A percentile compares a stretch with the other conserved stretches of the same genome.
These are phyloP conservation scores for Anoura caudifer DNA, from an alignment of 2,113 vertebrate genomes.

Conservation along the genomic window DNA sequence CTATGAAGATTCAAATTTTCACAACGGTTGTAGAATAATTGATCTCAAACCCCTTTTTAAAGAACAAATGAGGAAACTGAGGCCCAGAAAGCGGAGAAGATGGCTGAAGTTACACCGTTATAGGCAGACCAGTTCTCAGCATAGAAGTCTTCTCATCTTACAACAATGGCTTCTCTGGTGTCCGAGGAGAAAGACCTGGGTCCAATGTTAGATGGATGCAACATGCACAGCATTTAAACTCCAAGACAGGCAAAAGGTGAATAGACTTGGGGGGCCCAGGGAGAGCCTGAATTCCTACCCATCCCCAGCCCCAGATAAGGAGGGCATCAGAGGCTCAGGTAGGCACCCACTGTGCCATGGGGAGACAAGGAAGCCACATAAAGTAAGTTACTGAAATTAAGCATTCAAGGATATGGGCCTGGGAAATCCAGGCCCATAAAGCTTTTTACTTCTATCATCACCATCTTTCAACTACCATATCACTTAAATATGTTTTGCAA, in stretches of 20 bases:
- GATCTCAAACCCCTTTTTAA: neutral
- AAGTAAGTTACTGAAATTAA: neutral
- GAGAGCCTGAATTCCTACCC: neutral
- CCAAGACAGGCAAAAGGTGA: neutral
- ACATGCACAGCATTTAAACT: neutral
- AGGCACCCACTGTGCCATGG: neutral
- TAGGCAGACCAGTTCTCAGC: neutral
- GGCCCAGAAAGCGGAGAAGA: neutral
- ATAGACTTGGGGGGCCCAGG: neutral
- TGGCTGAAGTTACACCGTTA: neutral
- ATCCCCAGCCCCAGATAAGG: neutral
- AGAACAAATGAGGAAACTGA: neutral
- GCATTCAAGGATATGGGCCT: neutral
- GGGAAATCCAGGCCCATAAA: neutral
- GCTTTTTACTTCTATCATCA: neutral
- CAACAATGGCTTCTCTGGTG: neutral
- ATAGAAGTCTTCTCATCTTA: neutral
- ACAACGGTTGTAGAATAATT: neutral
- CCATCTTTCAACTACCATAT: neutral
- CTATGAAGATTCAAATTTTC: neutral
- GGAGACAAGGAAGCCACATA: neutral
- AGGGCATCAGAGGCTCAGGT: neutral
- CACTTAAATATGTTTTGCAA: neutral
- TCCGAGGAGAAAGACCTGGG: neutral
- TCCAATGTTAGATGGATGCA: neutral